These are phyloP conservation scores for Netelia fuscicornis DNA, from an alignment of 2,888 invertebrate species.

Conservation along the genomic window DNA sequence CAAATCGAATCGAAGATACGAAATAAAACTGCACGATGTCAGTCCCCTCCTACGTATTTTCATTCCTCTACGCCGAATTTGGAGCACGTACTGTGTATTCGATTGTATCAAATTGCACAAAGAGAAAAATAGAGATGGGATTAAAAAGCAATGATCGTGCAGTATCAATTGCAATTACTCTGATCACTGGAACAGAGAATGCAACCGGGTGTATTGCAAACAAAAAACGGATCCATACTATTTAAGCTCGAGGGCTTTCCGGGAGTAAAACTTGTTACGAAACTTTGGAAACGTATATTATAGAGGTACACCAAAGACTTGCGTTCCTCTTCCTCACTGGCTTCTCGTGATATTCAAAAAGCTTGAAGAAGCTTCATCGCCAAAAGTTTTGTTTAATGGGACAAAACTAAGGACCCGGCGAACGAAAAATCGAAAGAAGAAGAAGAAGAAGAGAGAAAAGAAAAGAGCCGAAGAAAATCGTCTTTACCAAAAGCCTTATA, in stretches of 20 bases:
- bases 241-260: conserved; percentile 17
- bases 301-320: background rate
- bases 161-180: too few species aligned
- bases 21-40: too few species aligned
- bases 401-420: conserved; percentile 17
- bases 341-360: conserved; percentile 27
- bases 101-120: too few species aligned
- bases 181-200: background rate
- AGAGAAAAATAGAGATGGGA: too few species aligned
- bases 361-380: conserved; percentile 27
- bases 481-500: conserved; percentile 55
- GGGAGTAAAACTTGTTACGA: conserved; percentile 32
- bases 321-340: conserved; percentile 9
- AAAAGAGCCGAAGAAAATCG: conserved; percentile 22
- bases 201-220: background rate
- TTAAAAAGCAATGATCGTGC: too few species aligned
- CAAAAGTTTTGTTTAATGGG: conserved; percentile 41
- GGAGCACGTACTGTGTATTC: too few species aligned
- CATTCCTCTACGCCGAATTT: too few species aligned
- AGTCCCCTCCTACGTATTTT: too few species aligned
- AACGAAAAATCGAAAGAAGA: background rate
- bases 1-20: too few species aligned
- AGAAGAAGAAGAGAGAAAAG: background rate
- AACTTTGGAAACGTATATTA: conserved; percentile 44
- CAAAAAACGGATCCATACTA: background rate